A percentile compares a stretch with the other conserved stretches of the same genome.
Conservation (phyloP, 92 coral and sea anemone genomes). For the Porites evermanni region DNA sequence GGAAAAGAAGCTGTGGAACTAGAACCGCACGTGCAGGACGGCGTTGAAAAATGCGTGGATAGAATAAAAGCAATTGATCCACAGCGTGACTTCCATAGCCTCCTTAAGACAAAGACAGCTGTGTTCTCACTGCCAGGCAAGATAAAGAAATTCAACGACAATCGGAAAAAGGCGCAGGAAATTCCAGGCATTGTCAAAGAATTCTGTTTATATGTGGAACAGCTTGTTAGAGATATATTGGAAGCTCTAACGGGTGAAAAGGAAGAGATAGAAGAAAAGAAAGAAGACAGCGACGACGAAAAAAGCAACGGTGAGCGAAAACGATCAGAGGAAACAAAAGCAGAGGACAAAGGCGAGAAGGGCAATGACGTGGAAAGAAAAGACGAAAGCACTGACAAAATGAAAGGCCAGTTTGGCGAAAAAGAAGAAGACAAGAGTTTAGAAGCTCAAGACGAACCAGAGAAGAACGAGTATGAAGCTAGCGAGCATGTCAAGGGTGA, state of each 20-base stretch:
- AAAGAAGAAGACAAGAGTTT: background rate
- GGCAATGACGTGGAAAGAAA: background rate
- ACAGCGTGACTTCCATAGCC: conserved; percentile 66
- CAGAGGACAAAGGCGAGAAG: background rate
- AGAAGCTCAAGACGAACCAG: background rate
- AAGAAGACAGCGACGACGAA: conserved; percentile 19
- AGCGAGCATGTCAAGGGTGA: background rate
- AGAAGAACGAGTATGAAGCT: background rate
- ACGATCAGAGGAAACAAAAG: background rate
- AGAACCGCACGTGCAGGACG: conserved; percentile 80
- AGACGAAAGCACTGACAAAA: background rate
- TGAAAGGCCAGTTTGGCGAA: background rate
- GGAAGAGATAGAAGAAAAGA: conserved; percentile 31
- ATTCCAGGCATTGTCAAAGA: conserved; percentile 78
- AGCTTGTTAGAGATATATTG: conserved; percentile 66
- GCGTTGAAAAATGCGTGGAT: conserved; percentile 61
- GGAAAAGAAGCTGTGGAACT: conserved; percentile 59
- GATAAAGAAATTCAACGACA: conserved; percentile 77
- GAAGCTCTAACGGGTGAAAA: conserved; percentile 65
- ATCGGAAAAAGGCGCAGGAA: conserved; percentile 81
- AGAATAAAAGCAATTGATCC: conserved; percentile 75
- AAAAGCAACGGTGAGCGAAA: background rate
- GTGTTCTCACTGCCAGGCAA: conserved; percentile 74
- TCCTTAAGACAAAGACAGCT: conserved; percentile 65
- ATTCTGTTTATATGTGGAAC: conserved; percentile 62